Percentiles rank a stretch among this genome's conserved stretches.
phyloP scores from a whole-genome alignment of 2,797 vertebrate species.

The Microchirus variegatus region DNA sequence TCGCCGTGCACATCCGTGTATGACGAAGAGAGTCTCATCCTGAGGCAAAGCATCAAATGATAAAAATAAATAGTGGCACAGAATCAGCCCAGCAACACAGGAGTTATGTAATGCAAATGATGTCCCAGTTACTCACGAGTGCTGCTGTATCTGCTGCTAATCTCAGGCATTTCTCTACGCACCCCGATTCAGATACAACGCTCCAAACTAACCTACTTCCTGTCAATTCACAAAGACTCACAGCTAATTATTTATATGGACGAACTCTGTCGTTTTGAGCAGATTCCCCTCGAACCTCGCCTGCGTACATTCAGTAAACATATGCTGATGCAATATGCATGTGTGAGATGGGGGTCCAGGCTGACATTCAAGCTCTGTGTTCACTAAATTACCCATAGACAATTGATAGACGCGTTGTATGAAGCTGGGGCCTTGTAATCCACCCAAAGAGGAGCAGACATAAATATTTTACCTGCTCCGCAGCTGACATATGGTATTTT shows the following conservation, averaged over 20 bases:
- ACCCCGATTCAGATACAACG: slow-evolving; percentile 50
- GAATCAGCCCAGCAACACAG: slow-evolving; percentile 74
- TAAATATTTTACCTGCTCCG: slow-evolving; percentile 61
- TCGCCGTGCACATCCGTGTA: slow-evolving; percentile 53
- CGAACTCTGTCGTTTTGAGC: slow-evolving; percentile 8
- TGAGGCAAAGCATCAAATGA: slow-evolving; percentile 58
- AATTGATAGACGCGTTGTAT: slow-evolving; percentile 42
- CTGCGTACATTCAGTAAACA: slow-evolving; percentile 35
- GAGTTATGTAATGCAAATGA: slow-evolving; percentile 65
- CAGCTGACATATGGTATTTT: slow-evolving; percentile 53
- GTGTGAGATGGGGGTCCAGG: slow-evolving; percentile 26
- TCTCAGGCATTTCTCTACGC: slow-evolving; percentile 10
- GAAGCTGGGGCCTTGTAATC: slow-evolving; percentile 36
- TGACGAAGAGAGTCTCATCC: slow-evolving; percentile 62
- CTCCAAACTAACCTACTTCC: slow-evolving; percentile 13
- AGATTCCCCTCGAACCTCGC: slow-evolving; percentile 36
- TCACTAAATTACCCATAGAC: slow-evolving; percentile 44
- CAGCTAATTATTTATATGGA: slow-evolving; percentile 13
- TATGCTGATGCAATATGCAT: slow-evolving; percentile 52
- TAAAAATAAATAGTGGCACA: slow-evolving; percentile 75
- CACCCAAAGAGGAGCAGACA: slow-evolving; percentile 45
- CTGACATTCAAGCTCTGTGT: slow-evolving; percentile 40
- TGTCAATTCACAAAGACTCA: slow-evolving; percentile 11
- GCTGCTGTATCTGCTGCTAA: slow-evolving; percentile 22
- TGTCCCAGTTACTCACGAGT: slow-evolving; percentile 63